These are phyloP conservation scores for Lithophane ornitopus DNA, from an alignment of 2,888 invertebrate species.

Conservation along the genomic window DNA sequence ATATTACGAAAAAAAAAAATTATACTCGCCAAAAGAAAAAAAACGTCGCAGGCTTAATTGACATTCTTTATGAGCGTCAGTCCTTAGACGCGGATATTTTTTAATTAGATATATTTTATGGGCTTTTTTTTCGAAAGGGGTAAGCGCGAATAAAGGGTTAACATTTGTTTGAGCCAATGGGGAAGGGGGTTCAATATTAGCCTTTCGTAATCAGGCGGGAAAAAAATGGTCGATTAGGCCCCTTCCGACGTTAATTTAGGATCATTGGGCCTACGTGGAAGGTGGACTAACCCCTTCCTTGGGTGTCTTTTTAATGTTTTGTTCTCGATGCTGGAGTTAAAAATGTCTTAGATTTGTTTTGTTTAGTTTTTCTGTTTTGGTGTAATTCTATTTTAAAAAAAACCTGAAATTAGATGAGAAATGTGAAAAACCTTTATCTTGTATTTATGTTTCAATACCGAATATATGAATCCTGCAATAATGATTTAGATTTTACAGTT, in stretches of 20 bases:
- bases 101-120: conserved; percentile 92
- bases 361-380: conserved; percentile 18
- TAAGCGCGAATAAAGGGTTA: conserved; percentile 88
- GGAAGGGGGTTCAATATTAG: conserved; percentile 89
- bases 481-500: neutral
- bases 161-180: conserved; percentile 88
- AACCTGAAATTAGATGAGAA: neutral
- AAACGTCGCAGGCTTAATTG: conserved; percentile 89
- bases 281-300: conserved; percentile 71
- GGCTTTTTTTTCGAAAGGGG: conserved; percentile 89
- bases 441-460: neutral
- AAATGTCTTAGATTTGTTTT: conserved; percentile 63
- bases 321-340: conserved; percentile 77
- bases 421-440: neutral
- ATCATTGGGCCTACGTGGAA: conserved; percentile 86
- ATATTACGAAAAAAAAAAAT: conserved; percentile 84
- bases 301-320: conserved; percentile 81
- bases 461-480: neutral
- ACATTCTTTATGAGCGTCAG: conserved; percentile 91
- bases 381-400: neutral
- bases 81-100: conserved; percentile 90
- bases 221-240: conserved; percentile 90
- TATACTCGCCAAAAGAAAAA: conserved; percentile 79
- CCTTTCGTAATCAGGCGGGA: conserved; percentile 89
- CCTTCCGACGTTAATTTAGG: conserved; percentile 88